Base-by-base conservation (phyloP, 1,140 invertebrate genomes). In the Pissodes strobi region DNA sequence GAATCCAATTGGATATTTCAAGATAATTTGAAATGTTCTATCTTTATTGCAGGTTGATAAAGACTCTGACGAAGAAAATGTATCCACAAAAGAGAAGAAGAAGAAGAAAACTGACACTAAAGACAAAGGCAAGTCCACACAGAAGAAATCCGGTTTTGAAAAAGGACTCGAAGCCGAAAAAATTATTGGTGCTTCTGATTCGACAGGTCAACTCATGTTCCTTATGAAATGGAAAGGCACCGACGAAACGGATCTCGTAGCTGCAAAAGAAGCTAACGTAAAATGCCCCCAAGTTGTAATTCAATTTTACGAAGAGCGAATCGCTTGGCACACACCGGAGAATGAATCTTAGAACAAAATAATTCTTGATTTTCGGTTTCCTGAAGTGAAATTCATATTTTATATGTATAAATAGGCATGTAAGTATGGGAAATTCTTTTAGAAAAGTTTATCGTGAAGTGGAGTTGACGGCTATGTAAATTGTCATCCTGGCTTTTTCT, bases 171-270 rank as follows among this genome's bases (percentile, higher is more conserved):
- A 95, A 55, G 93, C 95, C 2, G 94, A 97, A 69, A 91, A 93
- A 77, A 97, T 98, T 62, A 93, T 98, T 74, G 95, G 94, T 62
- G 95, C 95, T 4, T 97, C 95, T 62, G 95, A 98, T 77, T 94
- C 93, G 15, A 93, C 90, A 56, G 95, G 95, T 0, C 92, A 97
- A 77, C 79, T 98, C 0, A 96, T 97, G 93, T 97, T 98, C 77
- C 81, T 98, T 0, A 97, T 98, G 90, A 98, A 98, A 79, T 98
- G 95, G 95, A 94, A 95, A 79, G 93, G 93, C 51, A 93, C 91
- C 8, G 95, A 97, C 77, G 94, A 98, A 76, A 95, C 95, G 0
- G 95, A 98, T 78, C 79, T 98, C 22, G 95, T 98, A 1, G 90
- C 94, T 9, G 91, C 95, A 0, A 87, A 92, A 72, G 87, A 93